Evolutionary conservation across 2,888 invertebrate genomes (phyloP).

Genomic region (Rhodophaea formosa): DNA sequence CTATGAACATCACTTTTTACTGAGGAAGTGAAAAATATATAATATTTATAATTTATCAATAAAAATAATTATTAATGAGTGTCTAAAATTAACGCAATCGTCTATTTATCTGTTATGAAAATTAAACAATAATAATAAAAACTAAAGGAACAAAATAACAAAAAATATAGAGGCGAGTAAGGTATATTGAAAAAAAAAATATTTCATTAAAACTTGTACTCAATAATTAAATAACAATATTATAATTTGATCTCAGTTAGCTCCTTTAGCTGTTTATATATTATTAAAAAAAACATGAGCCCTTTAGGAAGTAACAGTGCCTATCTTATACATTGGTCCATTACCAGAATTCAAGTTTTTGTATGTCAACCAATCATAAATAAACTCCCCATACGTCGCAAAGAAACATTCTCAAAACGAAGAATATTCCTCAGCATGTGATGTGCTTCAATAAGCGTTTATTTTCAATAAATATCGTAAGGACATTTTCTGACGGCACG

Average conservation of each 20-base stretch:
- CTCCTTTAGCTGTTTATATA: constrained; percentile 60
- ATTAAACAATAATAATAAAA: constrained; percentile 78
- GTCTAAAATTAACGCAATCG: constrained; percentile 55
- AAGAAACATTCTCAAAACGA: constrained; percentile 53
- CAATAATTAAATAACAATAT: constrained; percentile 81
- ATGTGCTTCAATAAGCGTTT: constrained; percentile 61
- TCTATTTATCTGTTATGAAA: constrained; percentile 59
- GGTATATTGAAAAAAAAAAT: constrained; percentile 76
- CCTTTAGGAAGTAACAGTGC: constrained; percentile 60
- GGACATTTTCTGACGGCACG: too few relatives aligned
- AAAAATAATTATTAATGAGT: constrained; percentile 61
- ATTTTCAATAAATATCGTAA: constrained; percentile 67
- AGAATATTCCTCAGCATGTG: constrained; percentile 60
- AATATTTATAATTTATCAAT: constrained; percentile 53
- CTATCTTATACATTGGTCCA: constrained; percentile 71
- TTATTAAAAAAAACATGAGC: constrained; percentile 60
- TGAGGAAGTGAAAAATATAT: constrained; percentile 71
- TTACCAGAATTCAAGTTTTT: constrained; percentile 48
- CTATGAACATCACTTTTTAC: constrained; percentile 61
- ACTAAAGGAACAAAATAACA: constrained; percentile 80
- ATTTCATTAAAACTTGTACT: constrained; percentile 79
- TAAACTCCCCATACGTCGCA: constrained; percentile 42
- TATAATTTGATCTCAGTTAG: constrained; percentile 78
- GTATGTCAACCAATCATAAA: constrained; percentile 38
- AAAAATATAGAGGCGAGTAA: constrained; percentile 75